Evolutionary conservation across 2,888 invertebrate genomes (phyloP), one percentile per base, ranked within the genome.

Genomic region (Andrena fulva): DNA sequence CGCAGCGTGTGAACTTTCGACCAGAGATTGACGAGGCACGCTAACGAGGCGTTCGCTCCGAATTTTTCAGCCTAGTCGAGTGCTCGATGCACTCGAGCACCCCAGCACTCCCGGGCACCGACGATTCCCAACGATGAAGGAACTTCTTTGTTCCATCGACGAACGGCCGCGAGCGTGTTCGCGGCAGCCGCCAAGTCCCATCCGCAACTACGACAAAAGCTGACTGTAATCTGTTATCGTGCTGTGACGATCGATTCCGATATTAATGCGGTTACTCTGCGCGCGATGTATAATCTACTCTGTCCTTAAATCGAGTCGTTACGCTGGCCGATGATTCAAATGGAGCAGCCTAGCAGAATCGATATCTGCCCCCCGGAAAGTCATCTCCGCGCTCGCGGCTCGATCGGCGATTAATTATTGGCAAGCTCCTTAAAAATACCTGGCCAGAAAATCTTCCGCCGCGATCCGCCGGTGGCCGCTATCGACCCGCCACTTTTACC

Each of bases 181-280:
- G 62, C 68, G 52, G 56, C 66, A 54, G 10, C 48, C 29, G 27
- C 16, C 56, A 16, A 59, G 42, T 31, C 31, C 63, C 66, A 59
- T 69, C 77, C 33, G 24, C 10, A 20, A 0, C 50, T 16, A 63
- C 35, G 52, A 75, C 81, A 81, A 73, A 82, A 77, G 73, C 56
- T 68, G 56, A 56, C 85, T 82, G 72, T 87, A 78, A 85, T 85
- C 68, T 62, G 52, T 80, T 70, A 80, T 88, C 80, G 76, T 20
- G 42, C 56, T 42, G 60, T 72, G 75, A 76, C 80, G 67, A 86
- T 84, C 79, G 68, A 78, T 35, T 72, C 59, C 59, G 54, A 84
- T 35, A 70, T 79, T 59, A 68, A 63, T 52, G 67, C 59, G 56
- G 69, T 52, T 54, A 29, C 67, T 31, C 52, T 27, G 67, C 24